Evolutionary conservation across 2,888 invertebrate genomes (phyloP).

Genomic region (Morpho achilles): DNA sequence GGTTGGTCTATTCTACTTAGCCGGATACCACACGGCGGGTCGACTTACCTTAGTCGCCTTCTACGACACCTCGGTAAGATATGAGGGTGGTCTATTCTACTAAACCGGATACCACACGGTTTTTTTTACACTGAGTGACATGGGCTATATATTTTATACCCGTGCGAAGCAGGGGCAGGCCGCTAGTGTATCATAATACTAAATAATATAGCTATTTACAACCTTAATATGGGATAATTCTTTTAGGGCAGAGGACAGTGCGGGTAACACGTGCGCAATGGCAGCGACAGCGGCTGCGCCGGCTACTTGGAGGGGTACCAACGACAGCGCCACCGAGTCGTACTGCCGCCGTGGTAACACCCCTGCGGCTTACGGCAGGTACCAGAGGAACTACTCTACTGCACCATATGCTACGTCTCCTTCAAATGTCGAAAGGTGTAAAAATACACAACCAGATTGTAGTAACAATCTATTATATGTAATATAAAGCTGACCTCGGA

Average conservation of each 20-base stretch:
- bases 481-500: neutral
- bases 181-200: no score
- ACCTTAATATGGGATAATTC: slow-evolving; percentile 7
- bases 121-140: no score
- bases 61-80: no score
- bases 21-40: no score
- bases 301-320: slow-evolving; percentile 72
- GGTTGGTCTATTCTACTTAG: no score
- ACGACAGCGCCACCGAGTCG: slow-evolving; percentile 67
- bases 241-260: slow-evolving; percentile 65
- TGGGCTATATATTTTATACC: no score
- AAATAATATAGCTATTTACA: neutral
- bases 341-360: slow-evolving; percentile 74
- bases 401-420: slow-evolving; percentile 70
- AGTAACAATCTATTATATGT: neutral
- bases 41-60: no score
- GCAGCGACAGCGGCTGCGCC: slow-evolving; percentile 71
- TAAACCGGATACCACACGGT: no score
- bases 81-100: no score
- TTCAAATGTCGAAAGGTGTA: slow-evolving; percentile 65
- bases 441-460: slow-evolving; percentile 11
- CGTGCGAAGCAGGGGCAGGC: no score
- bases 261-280: slow-evolving; percentile 64
- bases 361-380: slow-evolving; percentile 76
- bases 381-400: slow-evolving; percentile 76